Conservation (phyloP, 2,113 vertebrate species). For the Etia nguti region DNA sequence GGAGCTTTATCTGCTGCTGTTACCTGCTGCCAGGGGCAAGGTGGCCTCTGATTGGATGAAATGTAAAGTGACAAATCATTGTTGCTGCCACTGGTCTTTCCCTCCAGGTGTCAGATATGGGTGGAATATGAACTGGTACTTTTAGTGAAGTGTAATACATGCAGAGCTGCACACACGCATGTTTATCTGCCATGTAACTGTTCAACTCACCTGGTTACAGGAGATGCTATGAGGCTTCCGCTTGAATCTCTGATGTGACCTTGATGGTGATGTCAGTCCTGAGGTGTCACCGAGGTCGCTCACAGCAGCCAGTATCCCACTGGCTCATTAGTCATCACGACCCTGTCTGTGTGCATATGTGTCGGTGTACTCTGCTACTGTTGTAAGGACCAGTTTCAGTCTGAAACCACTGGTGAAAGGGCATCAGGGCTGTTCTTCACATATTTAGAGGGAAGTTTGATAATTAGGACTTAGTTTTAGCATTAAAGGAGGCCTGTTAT, state of each 20-base stretch:
- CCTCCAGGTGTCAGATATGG: not conserved
- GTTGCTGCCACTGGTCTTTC: conserved; percentile 19
- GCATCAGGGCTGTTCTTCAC: not conserved
- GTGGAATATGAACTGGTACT: not conserved
- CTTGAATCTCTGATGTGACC: not conserved
- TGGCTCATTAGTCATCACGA: not conserved
- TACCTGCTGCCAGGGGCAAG: conserved; percentile 13
- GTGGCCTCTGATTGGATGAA: conserved; percentile 57
- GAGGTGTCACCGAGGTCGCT: not conserved
- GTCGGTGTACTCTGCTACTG: not conserved
- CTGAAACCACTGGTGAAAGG: not conserved
- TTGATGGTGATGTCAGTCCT: not conserved
- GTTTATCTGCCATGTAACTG: not conserved
- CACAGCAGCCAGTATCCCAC: not conserved
- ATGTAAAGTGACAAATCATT: conserved; percentile 19
- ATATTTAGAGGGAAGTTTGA: not conserved
- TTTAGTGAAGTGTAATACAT: not conserved
- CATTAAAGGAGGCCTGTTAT: not conserved
- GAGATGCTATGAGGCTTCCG: not conserved
- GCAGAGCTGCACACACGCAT: not conserved
- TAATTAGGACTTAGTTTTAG: not conserved
- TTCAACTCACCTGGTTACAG: not conserved
- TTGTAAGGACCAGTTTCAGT: not conserved
- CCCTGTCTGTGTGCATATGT: not conserved
- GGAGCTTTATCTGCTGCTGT: not conserved